Conservation (phyloP, 2,888 invertebrate genomes). For the Apeira syringaria region DNA sequence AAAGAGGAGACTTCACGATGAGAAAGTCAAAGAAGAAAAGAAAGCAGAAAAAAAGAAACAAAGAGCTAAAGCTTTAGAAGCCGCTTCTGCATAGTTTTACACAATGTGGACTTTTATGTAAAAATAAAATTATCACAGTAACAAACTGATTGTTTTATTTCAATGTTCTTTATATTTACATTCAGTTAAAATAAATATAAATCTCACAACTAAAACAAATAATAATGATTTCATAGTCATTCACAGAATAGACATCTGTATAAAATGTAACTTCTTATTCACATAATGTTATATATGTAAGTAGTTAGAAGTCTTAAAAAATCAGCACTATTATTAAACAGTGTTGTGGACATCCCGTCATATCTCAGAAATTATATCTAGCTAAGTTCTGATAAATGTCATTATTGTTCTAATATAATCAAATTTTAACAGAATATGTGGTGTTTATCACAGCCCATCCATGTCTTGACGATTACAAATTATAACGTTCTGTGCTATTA, state of each 20-base stretch:
- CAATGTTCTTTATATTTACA: slow-evolving; percentile 22
- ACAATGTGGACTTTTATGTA: slow-evolving; percentile 7
- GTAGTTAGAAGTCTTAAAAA: no score
- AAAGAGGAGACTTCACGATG: slow-evolving; percentile 89
- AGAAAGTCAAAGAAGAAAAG: slow-evolving; percentile 81
- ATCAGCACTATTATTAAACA: no score
- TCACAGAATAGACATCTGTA: no score
- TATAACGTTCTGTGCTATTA: slow-evolving; percentile 2
- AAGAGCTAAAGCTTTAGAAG: slow-evolving; percentile 62
- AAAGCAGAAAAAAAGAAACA: slow-evolving; percentile 80
- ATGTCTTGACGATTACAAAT: slow-evolving; percentile 7
- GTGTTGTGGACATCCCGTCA: no score
- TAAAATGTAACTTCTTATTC: no score
- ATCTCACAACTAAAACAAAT: slow-evolving; percentile 14
- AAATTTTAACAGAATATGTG: slow-evolving; percentile 17
- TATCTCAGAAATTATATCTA: no score
- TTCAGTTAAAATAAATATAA: slow-evolving; percentile 27
- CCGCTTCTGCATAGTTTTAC: slow-evolving; percentile 45
- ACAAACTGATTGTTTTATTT: slow-evolving; percentile 22
- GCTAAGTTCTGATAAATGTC: no score
- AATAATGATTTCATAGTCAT: slow-evolving; percentile 6
- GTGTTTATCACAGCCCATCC: slow-evolving; percentile 20
- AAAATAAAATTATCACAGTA: slow-evolving; percentile 19
- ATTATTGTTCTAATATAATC: no score
- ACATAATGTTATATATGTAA: no score